These are phyloP conservation scores for Bombus picipes DNA, from an alignment of 1,140 invertebrate species.

Conservation along the genomic window DNA sequence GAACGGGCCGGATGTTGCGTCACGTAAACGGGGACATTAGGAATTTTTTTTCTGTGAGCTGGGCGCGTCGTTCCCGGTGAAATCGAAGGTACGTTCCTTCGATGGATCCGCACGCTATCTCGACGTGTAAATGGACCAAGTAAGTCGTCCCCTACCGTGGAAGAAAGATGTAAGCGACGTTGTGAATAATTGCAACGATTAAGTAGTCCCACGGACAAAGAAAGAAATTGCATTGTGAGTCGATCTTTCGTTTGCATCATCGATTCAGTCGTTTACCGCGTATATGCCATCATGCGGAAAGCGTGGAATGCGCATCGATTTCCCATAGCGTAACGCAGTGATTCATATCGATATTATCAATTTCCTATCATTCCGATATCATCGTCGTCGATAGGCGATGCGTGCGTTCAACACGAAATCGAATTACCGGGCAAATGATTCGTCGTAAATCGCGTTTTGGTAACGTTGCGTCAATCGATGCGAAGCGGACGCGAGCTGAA, in stretches of 20 bases:
- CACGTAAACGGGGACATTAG: slow-evolving; percentile 51
- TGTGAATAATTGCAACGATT: slow-evolving; percentile 33
- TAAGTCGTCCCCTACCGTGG: not conserved
- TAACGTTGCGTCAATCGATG: not conserved
- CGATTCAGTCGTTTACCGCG: not conserved
- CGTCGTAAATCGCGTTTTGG: slow-evolving; percentile 22
- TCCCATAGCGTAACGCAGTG: not conserved
- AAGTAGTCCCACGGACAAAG: not conserved
- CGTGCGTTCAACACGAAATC: not conserved
- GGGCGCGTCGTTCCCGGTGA: slow-evolving; percentile 13
- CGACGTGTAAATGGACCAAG: not conserved
- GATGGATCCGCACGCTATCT: not conserved
- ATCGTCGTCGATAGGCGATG: not conserved
- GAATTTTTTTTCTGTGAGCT: slow-evolving; percentile 31
- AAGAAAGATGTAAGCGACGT: not conserved
- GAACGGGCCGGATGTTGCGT: slow-evolving; percentile 57
- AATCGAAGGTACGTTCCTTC: slow-evolving; percentile 17
- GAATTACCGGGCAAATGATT: not conserved
- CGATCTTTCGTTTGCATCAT: not conserved
- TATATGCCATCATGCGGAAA: no score
- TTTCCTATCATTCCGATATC: not conserved
- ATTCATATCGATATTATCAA: not conserved
- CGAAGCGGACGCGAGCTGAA: not conserved
- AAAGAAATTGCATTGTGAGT: not conserved
- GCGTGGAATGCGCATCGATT: not conserved